Percentiles rank a stretch among this genome's conserved stretches.
Conservation (phyloP, 2,797 vertebrate genomes). For the Mormyrus proboscirostris region DNA sequence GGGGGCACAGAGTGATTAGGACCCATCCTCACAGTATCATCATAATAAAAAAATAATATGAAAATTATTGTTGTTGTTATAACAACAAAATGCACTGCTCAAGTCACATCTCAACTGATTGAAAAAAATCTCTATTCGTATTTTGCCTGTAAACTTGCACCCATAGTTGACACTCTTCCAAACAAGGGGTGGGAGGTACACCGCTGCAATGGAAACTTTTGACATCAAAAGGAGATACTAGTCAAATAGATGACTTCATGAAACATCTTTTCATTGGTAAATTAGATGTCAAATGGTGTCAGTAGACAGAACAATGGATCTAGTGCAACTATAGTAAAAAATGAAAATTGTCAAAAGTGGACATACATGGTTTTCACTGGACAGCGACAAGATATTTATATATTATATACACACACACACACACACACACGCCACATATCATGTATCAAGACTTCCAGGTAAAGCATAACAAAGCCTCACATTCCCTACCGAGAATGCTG, state of each 20-base stretch:
- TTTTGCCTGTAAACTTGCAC: background rate
- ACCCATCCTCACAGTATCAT: background rate
- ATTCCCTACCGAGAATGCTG: background rate
- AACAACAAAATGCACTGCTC: background rate
- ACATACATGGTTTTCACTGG: background rate
- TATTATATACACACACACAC: background rate
- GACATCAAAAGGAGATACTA: background rate
- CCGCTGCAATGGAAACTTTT: background rate
- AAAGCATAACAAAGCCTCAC: background rate
- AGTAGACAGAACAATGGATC: background rate
- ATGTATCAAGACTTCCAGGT: background rate
- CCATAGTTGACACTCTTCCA: background rate
- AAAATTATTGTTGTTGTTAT: background rate
- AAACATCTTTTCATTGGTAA: background rate
- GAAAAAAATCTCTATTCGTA: background rate
- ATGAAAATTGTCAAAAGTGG: background rate
- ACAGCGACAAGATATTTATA: background rate
- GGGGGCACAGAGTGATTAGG: background rate
- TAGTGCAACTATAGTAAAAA: background rate
- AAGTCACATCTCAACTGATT: background rate
- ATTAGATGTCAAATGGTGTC: background rate
- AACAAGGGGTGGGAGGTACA: background rate
- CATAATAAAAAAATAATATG: background rate
- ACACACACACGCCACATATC: background rate
- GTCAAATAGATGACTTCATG: background rate